Evolutionary conservation across 2,888 invertebrate genomes (phyloP).

Genomic region (Gasteruption jaculator): DNA sequence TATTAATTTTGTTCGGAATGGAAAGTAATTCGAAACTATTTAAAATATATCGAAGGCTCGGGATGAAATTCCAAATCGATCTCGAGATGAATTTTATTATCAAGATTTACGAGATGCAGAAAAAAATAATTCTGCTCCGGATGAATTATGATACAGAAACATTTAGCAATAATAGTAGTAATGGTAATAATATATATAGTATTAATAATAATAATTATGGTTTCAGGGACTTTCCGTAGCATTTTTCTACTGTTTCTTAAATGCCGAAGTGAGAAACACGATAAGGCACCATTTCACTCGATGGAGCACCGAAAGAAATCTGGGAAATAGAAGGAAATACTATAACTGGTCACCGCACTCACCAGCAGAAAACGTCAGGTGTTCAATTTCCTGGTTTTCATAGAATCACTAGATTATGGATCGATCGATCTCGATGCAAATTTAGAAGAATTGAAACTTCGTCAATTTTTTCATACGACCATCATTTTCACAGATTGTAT

Average conservation of each 20-base stretch:
- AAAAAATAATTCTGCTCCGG: too few species aligned
- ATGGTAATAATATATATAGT: slow-evolving; percentile 8
- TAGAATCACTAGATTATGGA: background rate
- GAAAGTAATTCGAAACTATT: too few species aligned
- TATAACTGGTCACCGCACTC: slow-evolving; percentile 81
- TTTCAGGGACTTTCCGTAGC: slow-evolving; percentile 84
- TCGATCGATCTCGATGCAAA: background rate
- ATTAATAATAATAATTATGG: slow-evolving; percentile 11
- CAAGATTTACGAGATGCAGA: too few species aligned
- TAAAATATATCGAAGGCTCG: too few species aligned
- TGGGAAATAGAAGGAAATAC: slow-evolving; percentile 64
- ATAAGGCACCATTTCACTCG: slow-evolving; percentile 76
- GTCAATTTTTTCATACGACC: too few species aligned
- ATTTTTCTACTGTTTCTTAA: slow-evolving; percentile 88
- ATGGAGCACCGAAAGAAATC: slow-evolving; percentile 68
- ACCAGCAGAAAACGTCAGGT: slow-evolving; percentile 79
- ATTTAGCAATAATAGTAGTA: background rate
- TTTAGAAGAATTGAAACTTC: too few species aligned
- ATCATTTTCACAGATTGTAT: slow-evolving; percentile 60
- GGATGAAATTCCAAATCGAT: too few species aligned
- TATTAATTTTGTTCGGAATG: too few species aligned
- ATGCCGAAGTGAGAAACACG: slow-evolving; percentile 85
- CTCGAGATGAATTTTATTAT: too few species aligned
- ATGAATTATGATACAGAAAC: slow-evolving; percentile 11
- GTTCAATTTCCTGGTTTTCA: slow-evolving; percentile 22